Evolutionary conservation across 1,140 invertebrate species (phyloP).

Genomic region (Trachymyrmex cornetzi): DNA sequence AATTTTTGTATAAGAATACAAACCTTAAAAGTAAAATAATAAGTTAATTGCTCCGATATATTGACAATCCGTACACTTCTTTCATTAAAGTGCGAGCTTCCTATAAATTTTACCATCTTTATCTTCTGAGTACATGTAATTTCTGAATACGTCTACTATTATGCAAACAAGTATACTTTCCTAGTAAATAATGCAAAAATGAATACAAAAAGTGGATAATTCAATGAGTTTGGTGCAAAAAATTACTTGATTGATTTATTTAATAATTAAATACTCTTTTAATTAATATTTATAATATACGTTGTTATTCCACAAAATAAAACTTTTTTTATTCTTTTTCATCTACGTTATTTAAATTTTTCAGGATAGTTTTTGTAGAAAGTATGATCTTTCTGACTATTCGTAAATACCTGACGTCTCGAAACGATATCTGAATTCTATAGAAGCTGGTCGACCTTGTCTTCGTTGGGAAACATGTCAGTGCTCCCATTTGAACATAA

Average conservation of each 20-base stretch:
- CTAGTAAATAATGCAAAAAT: not conserved
- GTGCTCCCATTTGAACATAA: slow-evolving; percentile 53
- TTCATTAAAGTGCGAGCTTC: not conserved
- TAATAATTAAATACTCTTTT: not conserved
- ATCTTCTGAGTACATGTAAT: not conserved
- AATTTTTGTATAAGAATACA: not conserved
- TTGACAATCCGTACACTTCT: not conserved
- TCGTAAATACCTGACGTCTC: not conserved
- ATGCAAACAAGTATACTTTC: slow-evolving; percentile 4
- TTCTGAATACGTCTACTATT: not conserved
- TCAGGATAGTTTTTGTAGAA: not conserved
- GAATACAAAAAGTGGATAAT: not conserved
- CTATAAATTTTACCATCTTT: not conserved
- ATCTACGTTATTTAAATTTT: not conserved
- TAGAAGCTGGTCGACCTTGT: slow-evolving; percentile 70
- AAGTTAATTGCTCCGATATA: not conserved
- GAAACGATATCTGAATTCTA: slow-evolving; percentile 76
- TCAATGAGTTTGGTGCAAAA: not conserved
- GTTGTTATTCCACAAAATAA: not conserved
- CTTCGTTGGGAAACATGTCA: slow-evolving; percentile 74
- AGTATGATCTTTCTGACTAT: not conserved
- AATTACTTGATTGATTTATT: not conserved
- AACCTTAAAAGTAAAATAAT: not conserved
- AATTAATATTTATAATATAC: not conserved
- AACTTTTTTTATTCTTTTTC: not conserved